phyloP scores from a whole-genome alignment of 1,140 invertebrate species.

The Rhagoletis pomonella region DNA sequence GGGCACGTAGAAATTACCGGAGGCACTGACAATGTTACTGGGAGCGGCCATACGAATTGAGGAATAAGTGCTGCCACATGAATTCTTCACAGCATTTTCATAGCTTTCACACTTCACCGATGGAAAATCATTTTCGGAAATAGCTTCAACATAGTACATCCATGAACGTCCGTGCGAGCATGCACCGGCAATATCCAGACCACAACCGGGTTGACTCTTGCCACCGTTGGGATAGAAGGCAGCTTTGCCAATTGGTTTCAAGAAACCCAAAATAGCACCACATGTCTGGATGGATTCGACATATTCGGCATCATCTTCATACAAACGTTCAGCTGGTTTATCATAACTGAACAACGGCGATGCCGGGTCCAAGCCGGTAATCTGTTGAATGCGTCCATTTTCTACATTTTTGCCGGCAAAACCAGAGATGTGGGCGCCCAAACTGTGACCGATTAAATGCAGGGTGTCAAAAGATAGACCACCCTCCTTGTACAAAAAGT shows the following conservation, averaged over 20 bases:
- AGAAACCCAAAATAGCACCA: conserved; percentile 75
- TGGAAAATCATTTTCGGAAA: conserved; percentile 59
- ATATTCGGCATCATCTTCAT: conserved; percentile 69
- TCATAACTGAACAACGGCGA: conserved; percentile 70
- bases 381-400: conserved; percentile 65
- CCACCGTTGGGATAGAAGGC: conserved; percentile 75
- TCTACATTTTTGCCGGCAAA: conserved; percentile 74
- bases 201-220: conserved; percentile 76
- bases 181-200: conserved; percentile 64
- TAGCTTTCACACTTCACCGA: conserved; percentile 58
- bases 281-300: conserved; percentile 77
- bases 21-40: conserved; percentile 49
- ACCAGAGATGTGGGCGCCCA: conserved; percentile 76
- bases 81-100: conserved; percentile 57
- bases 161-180: conserved; percentile 70
- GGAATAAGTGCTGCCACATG: conserved; percentile 61
- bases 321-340: conserved; percentile 69
- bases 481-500: no score
- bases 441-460: conserved; percentile 72
- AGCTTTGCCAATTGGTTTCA: conserved; percentile 74
- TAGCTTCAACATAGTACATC: conserved; percentile 65
- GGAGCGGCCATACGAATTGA: conserved; percentile 59
- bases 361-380: conserved; percentile 75
- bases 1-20: conserved; percentile 62
- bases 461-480: conserved; percentile 57